These are phyloP conservation scores for Drosophila peninsularis DNA, from an alignment of 2,888 invertebrate species.

Conservation along the genomic window DNA sequence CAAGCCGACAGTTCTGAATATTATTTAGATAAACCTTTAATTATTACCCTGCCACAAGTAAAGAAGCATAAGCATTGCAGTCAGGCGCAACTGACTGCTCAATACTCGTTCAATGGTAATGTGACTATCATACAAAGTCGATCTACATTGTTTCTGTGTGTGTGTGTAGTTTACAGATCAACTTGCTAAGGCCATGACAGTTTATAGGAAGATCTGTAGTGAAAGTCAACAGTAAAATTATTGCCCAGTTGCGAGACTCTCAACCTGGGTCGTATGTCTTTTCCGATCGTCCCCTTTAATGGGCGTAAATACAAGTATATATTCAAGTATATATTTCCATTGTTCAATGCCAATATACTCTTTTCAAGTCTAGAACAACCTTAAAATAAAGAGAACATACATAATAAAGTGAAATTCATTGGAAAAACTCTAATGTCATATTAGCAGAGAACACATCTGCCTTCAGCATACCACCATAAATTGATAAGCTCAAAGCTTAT, in stretches of 20 bases:
- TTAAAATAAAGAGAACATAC: too few species aligned
- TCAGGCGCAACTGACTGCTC: background rate
- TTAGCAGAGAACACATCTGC: background rate
- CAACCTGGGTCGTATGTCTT: background rate
- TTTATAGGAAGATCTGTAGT: too few species aligned
- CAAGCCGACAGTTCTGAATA: background rate
- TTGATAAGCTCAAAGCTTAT: background rate
- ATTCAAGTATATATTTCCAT: background rate
- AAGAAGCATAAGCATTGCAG: background rate
- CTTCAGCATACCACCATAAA: background rate
- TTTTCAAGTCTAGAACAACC: background rate
- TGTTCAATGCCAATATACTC: background rate
- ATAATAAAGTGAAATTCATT: background rate
- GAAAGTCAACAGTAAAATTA: too few species aligned
- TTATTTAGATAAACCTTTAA: conserved; percentile 4
- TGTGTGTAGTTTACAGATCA: too few species aligned
- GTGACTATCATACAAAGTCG: background rate
- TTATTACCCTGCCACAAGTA: background rate
- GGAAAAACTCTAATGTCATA: background rate
- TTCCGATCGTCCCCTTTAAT: background rate
- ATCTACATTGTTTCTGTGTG: background rate
- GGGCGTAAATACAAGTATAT: background rate
- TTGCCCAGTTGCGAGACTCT: background rate
- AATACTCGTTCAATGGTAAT: background rate
- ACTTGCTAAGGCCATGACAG: too few species aligned